phyloP scores from a whole-genome alignment of 2,113 vertebrate genomes.

The Cyprinus carpio region DNA sequence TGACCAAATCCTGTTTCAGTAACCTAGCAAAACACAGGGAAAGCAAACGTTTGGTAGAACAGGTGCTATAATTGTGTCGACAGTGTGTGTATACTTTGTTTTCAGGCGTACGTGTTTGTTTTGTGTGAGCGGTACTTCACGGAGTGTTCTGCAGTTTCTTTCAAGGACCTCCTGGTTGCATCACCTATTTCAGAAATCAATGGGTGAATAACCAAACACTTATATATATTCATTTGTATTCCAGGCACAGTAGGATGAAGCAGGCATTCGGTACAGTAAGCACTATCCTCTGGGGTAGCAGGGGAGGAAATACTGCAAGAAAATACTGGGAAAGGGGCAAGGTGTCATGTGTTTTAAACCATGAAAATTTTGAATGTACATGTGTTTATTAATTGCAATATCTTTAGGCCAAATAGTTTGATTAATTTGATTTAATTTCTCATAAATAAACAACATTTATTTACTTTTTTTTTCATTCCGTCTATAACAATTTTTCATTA shows the following conservation, averaged over 20 bases:
- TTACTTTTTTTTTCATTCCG: neutral
- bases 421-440: neutral
- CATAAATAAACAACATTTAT: neutral
- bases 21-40: neutral
- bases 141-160: slow-evolving; percentile 2
- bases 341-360: neutral
- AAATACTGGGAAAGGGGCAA: neutral
- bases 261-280: slow-evolving; percentile 21
- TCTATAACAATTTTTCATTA: neutral
- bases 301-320: neutral
- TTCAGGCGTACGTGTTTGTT: neutral
- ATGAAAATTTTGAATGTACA: neutral
- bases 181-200: slow-evolving; percentile 34
- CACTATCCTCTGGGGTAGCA: neutral
- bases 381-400: neutral
- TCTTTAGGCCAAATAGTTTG: neutral
- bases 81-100: neutral
- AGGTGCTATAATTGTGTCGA: neutral
- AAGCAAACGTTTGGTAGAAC: neutral
- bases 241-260: slow-evolving; percentile 26
- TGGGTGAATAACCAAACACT: slow-evolving; percentile 11
- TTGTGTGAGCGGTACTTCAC: slow-evolving; percentile 1
- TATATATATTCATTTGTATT: slow-evolving; percentile 32
- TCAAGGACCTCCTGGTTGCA: slow-evolving; percentile 30
- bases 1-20: slow-evolving; percentile 28